These are phyloP conservation scores for Adrianichthys oophorus DNA, from an alignment of 2,797 vertebrate genomes.

Conservation along the genomic window DNA sequence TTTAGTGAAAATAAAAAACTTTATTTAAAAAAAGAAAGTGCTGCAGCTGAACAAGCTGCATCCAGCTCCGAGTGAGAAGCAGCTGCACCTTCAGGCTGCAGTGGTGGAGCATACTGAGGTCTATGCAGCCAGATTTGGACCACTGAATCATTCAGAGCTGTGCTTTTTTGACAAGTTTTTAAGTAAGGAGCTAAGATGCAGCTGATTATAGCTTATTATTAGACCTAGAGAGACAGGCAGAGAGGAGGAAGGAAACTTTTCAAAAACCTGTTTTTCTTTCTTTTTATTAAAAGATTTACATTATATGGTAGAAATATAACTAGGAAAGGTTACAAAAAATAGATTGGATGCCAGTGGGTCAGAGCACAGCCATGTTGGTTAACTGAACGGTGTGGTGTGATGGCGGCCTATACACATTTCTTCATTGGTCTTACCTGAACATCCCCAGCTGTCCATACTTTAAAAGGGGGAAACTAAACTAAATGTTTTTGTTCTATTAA, in stretches of 20 bases:
- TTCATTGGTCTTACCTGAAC: conserved; percentile 29
- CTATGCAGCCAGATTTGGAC: conserved; percentile 35
- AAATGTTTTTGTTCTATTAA: conserved; percentile 43
- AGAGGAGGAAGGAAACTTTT: conserved; percentile 82
- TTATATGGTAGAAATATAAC: conserved; percentile 79
- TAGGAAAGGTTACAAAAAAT: conserved; percentile 68
- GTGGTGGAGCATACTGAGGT: no score
- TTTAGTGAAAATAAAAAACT: no score
- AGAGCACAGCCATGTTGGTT: conserved; percentile 79
- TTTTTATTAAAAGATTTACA: conserved; percentile 79
- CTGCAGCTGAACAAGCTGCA: no score
- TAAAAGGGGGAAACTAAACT: conserved; percentile 54
- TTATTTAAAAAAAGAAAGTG: no score
- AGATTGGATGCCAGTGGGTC: conserved; percentile 77
- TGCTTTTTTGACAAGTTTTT: conserved; percentile 64
- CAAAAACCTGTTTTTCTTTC: conserved; percentile 71
- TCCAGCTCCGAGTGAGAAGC: no score
- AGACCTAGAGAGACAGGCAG: conserved; percentile 88
- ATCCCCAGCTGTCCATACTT: conserved; percentile 43
- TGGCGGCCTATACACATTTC: conserved; percentile 52
- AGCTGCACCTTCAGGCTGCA: no score
- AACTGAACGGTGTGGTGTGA: conserved; percentile 38
- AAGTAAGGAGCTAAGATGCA: conserved; percentile 85
- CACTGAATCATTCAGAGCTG: conserved; percentile 37
- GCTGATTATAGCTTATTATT: conserved; percentile 98